Percentiles rank a stretch among this genome's conserved stretches.
phyloP scores from a whole-genome alignment of 2,797 vertebrate species.

The Diplodus sargus region DNA sequence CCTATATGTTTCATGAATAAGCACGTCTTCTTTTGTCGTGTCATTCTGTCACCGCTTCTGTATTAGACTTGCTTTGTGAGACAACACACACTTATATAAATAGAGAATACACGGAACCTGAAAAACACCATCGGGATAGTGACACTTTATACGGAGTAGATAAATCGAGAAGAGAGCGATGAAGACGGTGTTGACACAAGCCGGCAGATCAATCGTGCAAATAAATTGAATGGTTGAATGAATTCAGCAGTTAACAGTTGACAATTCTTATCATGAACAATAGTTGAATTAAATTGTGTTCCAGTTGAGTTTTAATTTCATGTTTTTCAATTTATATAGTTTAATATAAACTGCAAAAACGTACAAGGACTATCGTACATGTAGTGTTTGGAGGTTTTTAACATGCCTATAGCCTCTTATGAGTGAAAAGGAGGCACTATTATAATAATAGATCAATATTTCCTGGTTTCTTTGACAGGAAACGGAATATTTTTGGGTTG shows the following conservation, averaged over 20 bases:
- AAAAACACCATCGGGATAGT: conserved; percentile 6
- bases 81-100: background rate
- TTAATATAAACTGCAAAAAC: background rate
- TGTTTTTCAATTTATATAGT: background rate
- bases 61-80: background rate
- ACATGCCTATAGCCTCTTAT: background rate
- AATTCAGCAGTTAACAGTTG: background rate
- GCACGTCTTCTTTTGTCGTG: background rate
- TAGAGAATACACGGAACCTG: background rate
- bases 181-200: background rate
- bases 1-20: background rate
- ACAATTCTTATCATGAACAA: background rate
- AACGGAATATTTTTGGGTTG: too few species aligned
- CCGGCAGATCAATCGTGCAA: background rate
- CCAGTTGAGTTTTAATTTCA: background rate
- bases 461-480: background rate
- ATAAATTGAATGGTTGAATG: background rate
- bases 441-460: too few species aligned
- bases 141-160: background rate
- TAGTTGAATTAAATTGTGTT: background rate
- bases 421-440: background rate
- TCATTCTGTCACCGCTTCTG: conserved; percentile 1
- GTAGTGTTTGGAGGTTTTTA: background rate
- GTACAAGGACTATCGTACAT: too few species aligned
- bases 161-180: background rate